Base-by-base conservation (phyloP, 2,888 invertebrate genomes). In the Deladenus siricidicola region DNA sequence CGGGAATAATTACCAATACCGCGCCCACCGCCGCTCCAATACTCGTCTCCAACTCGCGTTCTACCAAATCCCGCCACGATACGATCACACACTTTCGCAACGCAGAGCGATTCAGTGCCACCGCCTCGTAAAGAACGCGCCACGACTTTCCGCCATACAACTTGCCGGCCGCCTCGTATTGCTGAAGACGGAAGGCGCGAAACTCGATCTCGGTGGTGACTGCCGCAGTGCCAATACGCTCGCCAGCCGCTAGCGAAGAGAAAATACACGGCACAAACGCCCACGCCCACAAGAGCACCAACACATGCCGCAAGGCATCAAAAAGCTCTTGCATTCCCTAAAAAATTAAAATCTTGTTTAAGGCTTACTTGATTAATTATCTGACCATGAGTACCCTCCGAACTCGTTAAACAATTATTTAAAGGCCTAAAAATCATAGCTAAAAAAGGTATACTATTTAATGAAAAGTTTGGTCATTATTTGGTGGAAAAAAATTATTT, bases 101-200 rank as follows among this genome's bases (percentile, higher is more conserved):
- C 6, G 69, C 62, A 23, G 67, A 63, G 0, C 67, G 61, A 39
- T 72, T 68, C 48, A 76, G 34, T 1, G 74, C 64, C 1, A 75
- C 75, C 2, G 75, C 78, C 63, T 78, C 77, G 56, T 71, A 75
- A 1, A 68, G 58, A 1, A 79, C 70, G 6, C 69, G 63, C 62
- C 64, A 68, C 26, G 66, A 62, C 34, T 71, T 67, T 39, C 70
- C 68, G 30, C 78, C 78, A 52, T 71, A 70, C 26, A 64, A 55
- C 29, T 60, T 69, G n/a, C 76, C 75, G 51, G 64, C 59, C 24
- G 72, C 53, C 51, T 79, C 78, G 60, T 67, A 75, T 49, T 78
- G 78, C 42, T 73, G 70, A 26, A 78, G 68, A 26, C 78, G 74
- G 60, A 70, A 77, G 4, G 73, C 78, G 24, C 65, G 65, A 55